Percentiles rank a stretch among this genome's conserved stretches.
These are phyloP conservation scores for Emydoidea blandingii DNA, from an alignment of 2,797 vertebrate species.

Conservation along the genomic window DNA sequence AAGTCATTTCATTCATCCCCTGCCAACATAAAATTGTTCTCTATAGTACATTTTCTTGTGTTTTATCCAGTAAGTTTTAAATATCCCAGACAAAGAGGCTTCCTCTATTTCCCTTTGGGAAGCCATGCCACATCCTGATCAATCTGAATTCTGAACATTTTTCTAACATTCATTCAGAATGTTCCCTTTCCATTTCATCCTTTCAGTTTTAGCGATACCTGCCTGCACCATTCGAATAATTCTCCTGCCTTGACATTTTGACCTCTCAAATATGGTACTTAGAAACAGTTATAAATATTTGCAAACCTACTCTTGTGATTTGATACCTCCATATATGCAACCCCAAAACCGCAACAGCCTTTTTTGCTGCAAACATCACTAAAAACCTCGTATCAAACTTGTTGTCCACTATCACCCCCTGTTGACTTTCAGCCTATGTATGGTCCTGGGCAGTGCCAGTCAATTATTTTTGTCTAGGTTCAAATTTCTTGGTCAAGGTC, in stretches of 20 bases:
- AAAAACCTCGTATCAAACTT: neutral
- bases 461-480: too few species aligned
- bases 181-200: neutral
- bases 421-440: neutral
- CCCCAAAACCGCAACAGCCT: neutral
- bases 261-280: neutral
- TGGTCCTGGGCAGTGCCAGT: neutral
- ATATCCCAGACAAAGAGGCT: neutral
- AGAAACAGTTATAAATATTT: neutral
- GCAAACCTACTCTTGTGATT: neutral
- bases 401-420: neutral
- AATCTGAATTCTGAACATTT: neutral
- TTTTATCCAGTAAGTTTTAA: neutral
- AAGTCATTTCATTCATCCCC: neutral
- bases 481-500: too few species aligned
- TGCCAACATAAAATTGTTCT: fast-evolving
- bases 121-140: neutral
- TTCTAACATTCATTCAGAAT: neutral
- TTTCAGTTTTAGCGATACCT: neutral
- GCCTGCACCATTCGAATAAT: neutral
- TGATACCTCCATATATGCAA: neutral
- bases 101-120: neutral
- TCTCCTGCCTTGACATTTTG: neutral
- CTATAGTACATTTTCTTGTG: neutral
- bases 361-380: neutral